These are phyloP conservation scores for Sebastes fasciatus DNA, from an alignment of 2,113 vertebrate species.

Conservation along the genomic window DNA sequence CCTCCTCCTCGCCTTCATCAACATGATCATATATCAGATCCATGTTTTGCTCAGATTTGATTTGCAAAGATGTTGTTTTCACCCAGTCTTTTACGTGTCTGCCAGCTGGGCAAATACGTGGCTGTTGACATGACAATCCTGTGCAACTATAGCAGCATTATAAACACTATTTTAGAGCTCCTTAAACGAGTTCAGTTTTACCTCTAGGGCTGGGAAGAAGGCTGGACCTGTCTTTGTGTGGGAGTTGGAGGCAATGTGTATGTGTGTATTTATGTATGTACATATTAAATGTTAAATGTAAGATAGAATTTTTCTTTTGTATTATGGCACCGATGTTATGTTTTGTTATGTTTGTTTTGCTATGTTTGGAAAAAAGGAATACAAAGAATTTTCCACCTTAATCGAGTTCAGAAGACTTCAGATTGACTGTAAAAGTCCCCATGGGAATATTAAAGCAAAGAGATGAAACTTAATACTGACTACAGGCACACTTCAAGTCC, in stretches of 20 bases:
- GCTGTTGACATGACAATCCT: slow-evolving; percentile 19
- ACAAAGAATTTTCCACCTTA: neutral
- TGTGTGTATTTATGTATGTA: too few species aligned
- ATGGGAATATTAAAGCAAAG: neutral
- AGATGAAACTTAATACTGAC: slow-evolving; percentile 27
- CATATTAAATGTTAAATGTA: too few species aligned
- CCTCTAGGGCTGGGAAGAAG: too few species aligned
- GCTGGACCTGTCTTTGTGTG: too few species aligned
- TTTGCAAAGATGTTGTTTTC: neutral
- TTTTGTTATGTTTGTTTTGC: too few species aligned
- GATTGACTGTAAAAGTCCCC: neutral
- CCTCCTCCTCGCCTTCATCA: slow-evolving; percentile 11
- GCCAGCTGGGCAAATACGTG: slow-evolving; percentile 16
- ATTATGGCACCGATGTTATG: too few species aligned
- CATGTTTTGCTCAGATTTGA: slow-evolving; percentile 5
- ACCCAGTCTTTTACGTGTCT: neutral
- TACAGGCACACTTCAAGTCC: slow-evolving; percentile 5
- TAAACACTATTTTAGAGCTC: neutral
- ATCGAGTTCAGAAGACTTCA: neutral
- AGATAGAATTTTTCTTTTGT: too few species aligned
- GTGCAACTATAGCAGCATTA: neutral
- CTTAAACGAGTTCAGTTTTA: neutral
- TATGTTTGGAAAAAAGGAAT: too few species aligned
- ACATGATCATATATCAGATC: slow-evolving; percentile 20
- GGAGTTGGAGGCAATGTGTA: too few species aligned